Evolutionary conservation across 2,113 vertebrate species (phyloP).

Genomic region (Cettia cetti): DNA sequence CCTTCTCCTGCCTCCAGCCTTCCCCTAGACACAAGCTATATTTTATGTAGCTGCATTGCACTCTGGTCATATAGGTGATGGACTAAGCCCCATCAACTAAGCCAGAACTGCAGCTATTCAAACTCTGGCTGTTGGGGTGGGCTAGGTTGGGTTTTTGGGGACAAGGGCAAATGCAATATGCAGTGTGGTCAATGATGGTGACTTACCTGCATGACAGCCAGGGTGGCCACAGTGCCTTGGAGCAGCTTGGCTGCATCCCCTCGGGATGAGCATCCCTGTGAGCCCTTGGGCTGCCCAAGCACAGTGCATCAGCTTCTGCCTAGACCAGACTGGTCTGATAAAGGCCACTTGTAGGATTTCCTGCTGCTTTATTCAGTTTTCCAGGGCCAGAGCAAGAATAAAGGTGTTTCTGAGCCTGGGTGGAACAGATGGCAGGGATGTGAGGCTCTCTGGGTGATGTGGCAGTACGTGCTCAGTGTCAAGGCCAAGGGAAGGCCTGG

Average conservation of each 20-base stretch:
- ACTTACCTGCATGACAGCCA: background rate
- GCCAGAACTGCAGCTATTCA: background rate
- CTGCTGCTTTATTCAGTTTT: background rate
- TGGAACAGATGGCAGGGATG: background rate
- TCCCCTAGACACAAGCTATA: background rate
- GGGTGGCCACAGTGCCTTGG: background rate
- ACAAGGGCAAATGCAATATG: background rate
- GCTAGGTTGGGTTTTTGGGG: background rate
- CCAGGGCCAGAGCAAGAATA: background rate
- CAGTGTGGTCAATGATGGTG: background rate
- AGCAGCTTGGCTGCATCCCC: background rate
- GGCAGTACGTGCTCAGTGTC: fast-evolving
- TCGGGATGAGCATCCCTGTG: fast-evolving
- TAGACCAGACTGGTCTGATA: background rate
- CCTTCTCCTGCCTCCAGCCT: background rate
- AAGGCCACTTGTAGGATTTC: background rate
- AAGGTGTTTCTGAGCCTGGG: background rate
- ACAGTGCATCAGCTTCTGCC: background rate
- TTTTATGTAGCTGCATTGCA: background rate
- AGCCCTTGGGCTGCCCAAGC: background rate
- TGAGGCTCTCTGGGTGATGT: background rate
- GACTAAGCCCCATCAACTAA: background rate
- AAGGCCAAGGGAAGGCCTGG: background rate
- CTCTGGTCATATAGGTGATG: background rate
- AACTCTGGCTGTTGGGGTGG: background rate